Evolutionary conservation across 2,888 invertebrate species (phyloP), one percentile per base, ranked within the genome.

Genomic region (Pristionchus arcanus): DNA sequence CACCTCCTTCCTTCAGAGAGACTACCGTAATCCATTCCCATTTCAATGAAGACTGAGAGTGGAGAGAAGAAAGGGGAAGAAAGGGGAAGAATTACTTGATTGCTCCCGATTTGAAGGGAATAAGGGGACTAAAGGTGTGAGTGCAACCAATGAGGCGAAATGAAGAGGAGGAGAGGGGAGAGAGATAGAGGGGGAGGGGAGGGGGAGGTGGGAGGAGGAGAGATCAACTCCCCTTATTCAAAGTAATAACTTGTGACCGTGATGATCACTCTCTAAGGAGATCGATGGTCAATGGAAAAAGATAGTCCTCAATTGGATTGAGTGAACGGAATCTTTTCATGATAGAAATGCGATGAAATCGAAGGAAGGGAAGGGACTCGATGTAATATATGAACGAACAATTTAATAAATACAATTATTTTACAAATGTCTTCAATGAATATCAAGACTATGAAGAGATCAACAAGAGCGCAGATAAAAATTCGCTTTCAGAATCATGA

Each of bases 171-270:
- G 63, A n/a, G 63, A 63, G 63, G 63, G 71, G 34, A 28, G 28
- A 19, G 68, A 16, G 71, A 34, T 7, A 31, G 71, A 25, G 71
- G 15, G 34, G 7, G 71, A 71, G 71, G 34, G 71, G 16, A 34
- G 34, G 25, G 63, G 25, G 63, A n/a, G n/a, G n/a, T 21, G 63
- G 63, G n/a, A n/a, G 63, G 63, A 63, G 55, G 21, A 4, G 55
- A 63, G 71, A 71, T 34, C 71, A 71, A 16, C 71, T 71, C 71
- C 71, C 34, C 71, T 71, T 71, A 31, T 71, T 71, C 71, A 71
- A 71, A 71, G 71, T 71, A 71, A 71, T 71, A 71, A 71, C 71
- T 71, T 71, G 71, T 71, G 71, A 71, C 71, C 71, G 71, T 71
- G 71, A 71, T 71, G 71, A 71, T 71, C 71, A 71, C 34, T 34